Evolutionary conservation across 2,797 vertebrate genomes (phyloP).

Genomic region (Mormyrops boulengeri): DNA sequence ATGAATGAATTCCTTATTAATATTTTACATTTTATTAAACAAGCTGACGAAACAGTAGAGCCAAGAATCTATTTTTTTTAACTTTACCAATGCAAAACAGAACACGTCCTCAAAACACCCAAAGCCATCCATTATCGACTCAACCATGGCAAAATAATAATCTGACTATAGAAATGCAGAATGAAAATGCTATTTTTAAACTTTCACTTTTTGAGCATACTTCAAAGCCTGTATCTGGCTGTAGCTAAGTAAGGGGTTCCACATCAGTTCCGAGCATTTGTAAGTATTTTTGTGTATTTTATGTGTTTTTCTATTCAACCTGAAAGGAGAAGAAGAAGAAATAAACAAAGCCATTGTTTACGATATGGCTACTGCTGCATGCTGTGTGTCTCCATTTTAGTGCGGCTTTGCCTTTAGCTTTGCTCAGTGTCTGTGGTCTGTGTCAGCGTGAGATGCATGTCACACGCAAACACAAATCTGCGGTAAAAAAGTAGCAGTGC

Average conservation of each 20-base stretch:
- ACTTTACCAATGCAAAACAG: neutral
- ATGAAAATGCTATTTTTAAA: neutral
- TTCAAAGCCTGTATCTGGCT: neutral
- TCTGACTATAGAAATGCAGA: neutral
- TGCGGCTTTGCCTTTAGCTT: neutral
- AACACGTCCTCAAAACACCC: neutral
- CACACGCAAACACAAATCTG: slow-evolving; percentile 28
- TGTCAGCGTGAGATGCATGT: slow-evolving; percentile 29
- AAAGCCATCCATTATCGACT: neutral
- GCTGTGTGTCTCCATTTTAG: neutral
- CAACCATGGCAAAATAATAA: neutral
- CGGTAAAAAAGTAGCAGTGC: neutral
- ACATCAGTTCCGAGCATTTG: neutral
- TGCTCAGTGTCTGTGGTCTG: slow-evolving; percentile 33
- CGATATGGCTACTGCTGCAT: neutral
- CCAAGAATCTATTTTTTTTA: neutral
- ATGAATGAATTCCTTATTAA: neutral
- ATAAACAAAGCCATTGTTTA: neutral
- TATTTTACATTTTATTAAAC: neutral
- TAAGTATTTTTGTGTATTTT: neutral
- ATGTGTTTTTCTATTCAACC: neutral
- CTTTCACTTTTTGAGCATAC: neutral
- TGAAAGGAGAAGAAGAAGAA: neutral
- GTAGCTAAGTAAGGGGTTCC: neutral
- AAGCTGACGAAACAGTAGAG: neutral